Conservation (phyloP, 1,140 invertebrate species). For the Caenorhabditis tropicalis region DNA sequence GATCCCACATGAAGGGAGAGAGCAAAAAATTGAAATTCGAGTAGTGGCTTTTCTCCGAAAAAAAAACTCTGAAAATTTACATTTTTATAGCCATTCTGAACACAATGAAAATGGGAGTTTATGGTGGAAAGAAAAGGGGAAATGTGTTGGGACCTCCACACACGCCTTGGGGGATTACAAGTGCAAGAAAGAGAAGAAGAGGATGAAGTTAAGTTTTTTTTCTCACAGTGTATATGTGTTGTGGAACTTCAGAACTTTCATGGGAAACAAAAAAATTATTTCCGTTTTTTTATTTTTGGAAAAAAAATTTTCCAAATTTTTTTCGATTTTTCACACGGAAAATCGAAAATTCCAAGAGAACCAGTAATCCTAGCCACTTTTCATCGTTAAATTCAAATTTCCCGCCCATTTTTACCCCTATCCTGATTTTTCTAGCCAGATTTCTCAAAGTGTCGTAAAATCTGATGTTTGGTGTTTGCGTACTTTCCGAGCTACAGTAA, state of each 20-base stretch:
- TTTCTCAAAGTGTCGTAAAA: too few relatives aligned
- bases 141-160: not conserved
- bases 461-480: too few relatives aligned
- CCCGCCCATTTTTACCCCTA: too few relatives aligned
- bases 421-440: too few relatives aligned
- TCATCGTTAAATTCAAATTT: too few relatives aligned
- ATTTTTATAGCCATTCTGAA: not conserved
- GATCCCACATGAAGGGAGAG: too few relatives aligned
- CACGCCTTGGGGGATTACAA: not conserved
- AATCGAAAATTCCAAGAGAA: not conserved
- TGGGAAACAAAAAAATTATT: too few relatives aligned
- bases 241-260: too few relatives aligned
- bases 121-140: not conserved
- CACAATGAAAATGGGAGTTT: not conserved
- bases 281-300: too few relatives aligned
- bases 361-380: not conserved
- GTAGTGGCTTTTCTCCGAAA: not conserved
- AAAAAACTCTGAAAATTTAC: not conserved
- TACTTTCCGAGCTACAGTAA: not conserved
- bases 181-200: not conserved
- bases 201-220: not conserved
- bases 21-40: not conserved
- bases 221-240: too few relatives aligned
- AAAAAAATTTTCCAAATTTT: not conserved
- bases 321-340: not conserved